These are phyloP conservation scores for Turdus rufiventris DNA, from an alignment of 2,113 vertebrate species.

Conservation along the genomic window DNA sequence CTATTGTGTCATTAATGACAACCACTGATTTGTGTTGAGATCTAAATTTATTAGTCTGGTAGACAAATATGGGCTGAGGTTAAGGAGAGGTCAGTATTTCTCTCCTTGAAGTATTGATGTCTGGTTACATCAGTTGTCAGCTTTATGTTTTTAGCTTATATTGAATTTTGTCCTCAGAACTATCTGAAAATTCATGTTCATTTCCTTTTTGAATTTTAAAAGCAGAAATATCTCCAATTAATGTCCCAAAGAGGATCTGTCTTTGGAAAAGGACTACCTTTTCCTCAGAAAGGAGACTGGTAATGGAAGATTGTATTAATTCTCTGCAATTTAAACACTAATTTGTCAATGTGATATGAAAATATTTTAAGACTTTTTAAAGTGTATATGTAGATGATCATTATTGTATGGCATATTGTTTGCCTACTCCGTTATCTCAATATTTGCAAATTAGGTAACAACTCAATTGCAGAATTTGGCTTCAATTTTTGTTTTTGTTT, in stretches of 20 bases:
- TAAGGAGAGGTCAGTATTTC: background rate
- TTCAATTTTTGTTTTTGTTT: background rate
- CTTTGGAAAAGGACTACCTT: background rate
- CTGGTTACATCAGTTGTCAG: background rate
- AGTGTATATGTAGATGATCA: rapidly evolving
- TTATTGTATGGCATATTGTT: background rate
- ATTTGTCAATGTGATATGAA: background rate
- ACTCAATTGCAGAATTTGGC: background rate
- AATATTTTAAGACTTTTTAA: background rate
- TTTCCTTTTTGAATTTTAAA: background rate
- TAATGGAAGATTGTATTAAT: background rate
- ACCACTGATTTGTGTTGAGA: background rate
- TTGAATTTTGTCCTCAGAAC: background rate
- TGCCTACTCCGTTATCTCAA: background rate
- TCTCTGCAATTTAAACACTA: background rate
- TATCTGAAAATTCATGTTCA: background rate
- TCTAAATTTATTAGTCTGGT: background rate
- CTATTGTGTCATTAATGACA: background rate
- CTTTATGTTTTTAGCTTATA: background rate
- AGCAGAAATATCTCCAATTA: background rate
- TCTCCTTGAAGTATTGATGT: background rate
- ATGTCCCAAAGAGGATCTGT: background rate
- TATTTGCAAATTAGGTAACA: background rate
- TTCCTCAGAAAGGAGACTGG: background rate
- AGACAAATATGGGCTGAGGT: background rate